Evolutionary conservation across 2,888 invertebrate species (phyloP), one percentile per base, ranked within the genome.

Genomic region (Ceramica pisi): DNA sequence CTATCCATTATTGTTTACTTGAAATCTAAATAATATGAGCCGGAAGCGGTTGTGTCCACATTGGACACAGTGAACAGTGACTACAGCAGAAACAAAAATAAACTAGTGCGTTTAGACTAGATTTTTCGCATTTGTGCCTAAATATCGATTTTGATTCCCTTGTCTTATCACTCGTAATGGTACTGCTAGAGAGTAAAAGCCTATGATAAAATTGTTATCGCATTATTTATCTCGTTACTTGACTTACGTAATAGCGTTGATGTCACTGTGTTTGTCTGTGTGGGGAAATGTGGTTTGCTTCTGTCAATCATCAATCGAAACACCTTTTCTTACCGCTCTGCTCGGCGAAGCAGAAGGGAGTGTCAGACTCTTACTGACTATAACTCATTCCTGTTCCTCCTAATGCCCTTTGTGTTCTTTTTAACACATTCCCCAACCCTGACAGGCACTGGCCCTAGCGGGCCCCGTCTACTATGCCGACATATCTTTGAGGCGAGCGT

Each of bases 101-200:
- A 16, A 48, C 38, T 76, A 55, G 35, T 46, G n/a, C 23, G 7
- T n/a, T 31, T 31, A 1, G 7, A 10, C 0, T 12, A 53, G 5
- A 26, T 66, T 75, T 19, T 44, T 5, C 1, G 35, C 44, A 46
- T 21, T 57, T 26, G 19, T 14, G 8, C 21, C 57, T 21, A 51
- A 14, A 51, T 38, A 76, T 59, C 21, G 21, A 38, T 51, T n/a
- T 12, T 46, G 46, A 14, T 38, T 31, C 0, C 2, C 21, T 31
- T 73, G n/a, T 31, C 68, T 67, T 35, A 73, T 76, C 73, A 21
- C 16, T 44, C 3, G 44, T 67, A 53, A 59, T 67, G 41, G 38
- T 2, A 41, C 7, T 48, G 23, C 44, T 67, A n/a, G 55, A 48
- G 7, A 64, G 38, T 41, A 64, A 75, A 75, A 75, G 55, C 16